Percentiles rank a stretch among this genome's conserved stretches.
These are phyloP conservation scores for Hirtodrosophila trivittata DNA, from an alignment of 2,888 invertebrate species.

Conservation along the genomic window DNA sequence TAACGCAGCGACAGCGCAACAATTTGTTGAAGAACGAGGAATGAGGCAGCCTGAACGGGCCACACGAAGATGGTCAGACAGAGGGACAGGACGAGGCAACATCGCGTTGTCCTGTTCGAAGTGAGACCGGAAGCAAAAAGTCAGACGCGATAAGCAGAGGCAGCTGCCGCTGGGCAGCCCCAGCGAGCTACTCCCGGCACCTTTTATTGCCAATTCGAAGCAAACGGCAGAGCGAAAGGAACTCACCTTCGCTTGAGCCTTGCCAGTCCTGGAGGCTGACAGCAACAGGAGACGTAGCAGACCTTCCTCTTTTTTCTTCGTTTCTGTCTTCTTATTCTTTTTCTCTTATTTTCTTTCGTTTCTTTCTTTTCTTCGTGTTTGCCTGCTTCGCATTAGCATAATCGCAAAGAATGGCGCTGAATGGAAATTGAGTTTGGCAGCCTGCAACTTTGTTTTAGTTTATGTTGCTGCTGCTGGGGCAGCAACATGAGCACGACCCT, in stretches of 20 bases:
- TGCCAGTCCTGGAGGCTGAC: slow-evolving; percentile 37
- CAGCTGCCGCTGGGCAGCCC: slow-evolving; percentile 25
- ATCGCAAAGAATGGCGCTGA: slow-evolving; percentile 61
- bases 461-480: neutral
- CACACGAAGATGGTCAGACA: slow-evolving; percentile 38
- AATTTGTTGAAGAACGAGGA: slow-evolving; percentile 71
- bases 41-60: slow-evolving; percentile 34
- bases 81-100: slow-evolving; percentile 22
- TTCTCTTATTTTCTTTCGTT: neutral
- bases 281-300: slow-evolving; percentile 35
- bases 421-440: slow-evolving; percentile 60
- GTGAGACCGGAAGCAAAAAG: slow-evolving; percentile 71
- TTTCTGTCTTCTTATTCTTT: slow-evolving; percentile 1
- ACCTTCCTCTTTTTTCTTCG: neutral
- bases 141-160: slow-evolving; percentile 70
- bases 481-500: slow-evolving; percentile 35
- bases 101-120: slow-evolving; percentile 56
- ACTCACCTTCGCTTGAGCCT: slow-evolving; percentile 51
- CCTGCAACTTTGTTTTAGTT: slow-evolving; percentile 35
- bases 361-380: slow-evolving; percentile 6
- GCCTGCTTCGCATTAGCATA: slow-evolving; percentile 70
- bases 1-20: slow-evolving; percentile 71
- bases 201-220: slow-evolving; percentile 59
- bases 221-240: slow-evolving; percentile 26
- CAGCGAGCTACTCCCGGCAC: slow-evolving; percentile 31